Percentiles rank a stretch among this genome's conserved stretches.
phyloP scores from a whole-genome alignment of 2,888 invertebrate species.

The Drosophila imparisetae region DNA sequence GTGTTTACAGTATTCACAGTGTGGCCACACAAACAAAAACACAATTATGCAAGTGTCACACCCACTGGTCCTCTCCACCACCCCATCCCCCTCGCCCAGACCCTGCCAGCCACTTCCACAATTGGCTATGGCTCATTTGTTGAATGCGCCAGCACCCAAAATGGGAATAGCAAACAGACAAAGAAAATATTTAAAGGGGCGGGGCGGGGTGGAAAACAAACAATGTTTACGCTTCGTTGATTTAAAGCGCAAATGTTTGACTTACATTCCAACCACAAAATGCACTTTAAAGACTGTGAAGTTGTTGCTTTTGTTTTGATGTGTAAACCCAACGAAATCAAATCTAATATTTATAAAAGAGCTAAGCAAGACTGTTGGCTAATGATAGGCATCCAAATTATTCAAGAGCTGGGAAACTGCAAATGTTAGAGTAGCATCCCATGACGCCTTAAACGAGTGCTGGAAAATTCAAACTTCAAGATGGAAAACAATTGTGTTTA shows the following conservation, averaged over 20 bases:
- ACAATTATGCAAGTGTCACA: conserved; percentile 75
- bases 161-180: conserved; percentile 35
- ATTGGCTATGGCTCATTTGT: conserved; percentile 72
- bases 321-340: background rate
- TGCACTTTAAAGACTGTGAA: conserved; percentile 48
- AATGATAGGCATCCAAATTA: background rate
- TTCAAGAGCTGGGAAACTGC: background rate
- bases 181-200: background rate
- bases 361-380: background rate
- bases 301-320: background rate
- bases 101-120: conserved; percentile 5
- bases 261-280: conserved; percentile 47
- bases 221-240: conserved; percentile 66
- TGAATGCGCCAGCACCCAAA: conserved; percentile 40
- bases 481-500: background rate
- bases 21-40: conserved; percentile 61
- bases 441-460: background rate
- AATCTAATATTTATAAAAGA: background rate
- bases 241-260: conserved; percentile 69
- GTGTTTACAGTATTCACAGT: conserved; percentile 44
- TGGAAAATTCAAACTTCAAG: background rate
- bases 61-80: conserved; percentile 24
- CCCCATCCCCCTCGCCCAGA: conserved; percentile 8
- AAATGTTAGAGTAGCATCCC: background rate
- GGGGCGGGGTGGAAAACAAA: conserved; percentile 13